Base-by-base conservation (phyloP, 2,113 vertebrate species). In the Xiphophorus hellerii region DNA sequence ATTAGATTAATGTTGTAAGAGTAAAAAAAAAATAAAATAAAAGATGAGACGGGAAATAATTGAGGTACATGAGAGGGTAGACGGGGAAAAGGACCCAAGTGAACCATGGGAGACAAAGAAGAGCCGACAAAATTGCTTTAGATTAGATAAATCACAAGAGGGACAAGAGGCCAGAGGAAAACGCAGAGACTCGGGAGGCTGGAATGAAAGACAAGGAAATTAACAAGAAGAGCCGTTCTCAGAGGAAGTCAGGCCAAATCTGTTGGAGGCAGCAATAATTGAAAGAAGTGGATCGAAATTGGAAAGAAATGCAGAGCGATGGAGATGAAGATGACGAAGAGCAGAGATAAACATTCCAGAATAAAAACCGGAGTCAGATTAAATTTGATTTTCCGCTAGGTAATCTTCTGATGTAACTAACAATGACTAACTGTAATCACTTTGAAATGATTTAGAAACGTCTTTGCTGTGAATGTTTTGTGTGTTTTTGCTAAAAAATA, bases 181-280 rank as follows among this genome's bases (percentile, higher is more conserved):
- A 29, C 5, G 60, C 3, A 14, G 71, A 80, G 29, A 62, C 22
- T 65, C 64, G 27, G 54, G 63, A 71, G 71, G 35, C 48, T 48
- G 73, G 67, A 79, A 39, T 70, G 25, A 77, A 71, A 82, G 62
- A 51, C 35, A 58, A 28, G 63, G 54, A 42, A 76, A 83, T 82
- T 30, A 78, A 86, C 22, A 69, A 17, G 44, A 70, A 61, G 71
- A 76, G 70, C 9, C 44, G 71, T 48, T 25, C 66, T 80, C 42
- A 2, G 67, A 58, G 75, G 66, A 80, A 65, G 71, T 4, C 10
- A 75, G 75, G 71, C 84, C 72, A 62, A 83, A 61, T 33, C 69
- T 73, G 73, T 12, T 51, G 14, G 48, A 31, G 65, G 62, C 22
- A 63, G 62, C 8, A 5, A 20, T 17, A 73, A 71, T 42, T 63